Evolutionary conservation across 2,797 vertebrate genomes (phyloP), one percentile per base, ranked within the genome.

Genomic region (Tauraco hartlaubi): DNA sequence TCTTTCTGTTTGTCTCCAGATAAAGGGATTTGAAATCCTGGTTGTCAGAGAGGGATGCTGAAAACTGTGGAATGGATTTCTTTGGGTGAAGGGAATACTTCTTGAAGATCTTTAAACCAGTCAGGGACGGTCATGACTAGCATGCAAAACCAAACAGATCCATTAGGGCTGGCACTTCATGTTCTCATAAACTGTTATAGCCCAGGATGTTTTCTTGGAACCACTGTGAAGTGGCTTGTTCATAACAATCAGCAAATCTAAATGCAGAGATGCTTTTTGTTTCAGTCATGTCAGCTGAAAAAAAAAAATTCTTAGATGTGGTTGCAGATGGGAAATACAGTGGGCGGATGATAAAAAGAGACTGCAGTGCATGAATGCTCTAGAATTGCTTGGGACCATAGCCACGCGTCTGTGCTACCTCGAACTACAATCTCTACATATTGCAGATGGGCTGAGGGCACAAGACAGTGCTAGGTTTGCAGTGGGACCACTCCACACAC

Each of bases 1-100:
- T 94, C 96, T 97, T 96, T 97, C 95, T 97, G 96, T 97, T 97
- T 97, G 96, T 94, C 97, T 94, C 94, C 96, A 98, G 96, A 98
- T 97, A 97, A 98, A 97, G 88, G 92, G 96, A 97, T 97, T 98
- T 96, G 71, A 97, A 98, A 95, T 91, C 92, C 86, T 97, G 88
- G 71, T 95, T 93, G 91, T 96, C 92, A 66, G 81, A 74, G 58
- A 94, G 91, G 97, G 90, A 91, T 95, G 94, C 93, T 89, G 89
- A 97, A 98, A 97, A 96, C 96, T 97, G 91, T 92, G 92, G 96
- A 90, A 96, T 96, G 96, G 97, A 98, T 92, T 97, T 97, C 95
- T 95, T 64, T 81, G 83, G 49, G 69, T 72, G 90, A 48, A 97
- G 77, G 90, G 89, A 94, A 78, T 90, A 84, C 14, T 82, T 90